Conservation (phyloP, 2,113 vertebrate species). For the Accipiter virgatus region DNA sequence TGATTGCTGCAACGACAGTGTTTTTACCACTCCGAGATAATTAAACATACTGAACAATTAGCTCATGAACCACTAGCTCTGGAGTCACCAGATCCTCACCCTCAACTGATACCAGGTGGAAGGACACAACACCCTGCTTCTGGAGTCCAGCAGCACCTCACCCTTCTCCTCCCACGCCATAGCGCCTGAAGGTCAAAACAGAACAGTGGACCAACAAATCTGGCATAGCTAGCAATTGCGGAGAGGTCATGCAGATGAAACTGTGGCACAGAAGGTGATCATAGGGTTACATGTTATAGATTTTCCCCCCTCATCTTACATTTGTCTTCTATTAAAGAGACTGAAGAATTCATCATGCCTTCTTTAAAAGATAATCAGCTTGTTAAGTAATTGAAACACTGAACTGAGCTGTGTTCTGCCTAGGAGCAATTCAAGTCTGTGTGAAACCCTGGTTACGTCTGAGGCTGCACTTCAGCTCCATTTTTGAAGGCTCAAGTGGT, state of each 20-base stretch:
- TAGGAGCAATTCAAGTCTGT: not conserved
- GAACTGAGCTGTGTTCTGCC: not conserved
- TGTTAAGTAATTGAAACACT: not conserved
- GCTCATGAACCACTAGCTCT: not conserved
- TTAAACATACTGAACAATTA: not conserved
- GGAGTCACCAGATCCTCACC: not conserved
- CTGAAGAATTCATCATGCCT: not conserved
- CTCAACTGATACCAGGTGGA: constrained; percentile 10
- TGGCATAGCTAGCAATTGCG: not conserved
- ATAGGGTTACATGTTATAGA: not conserved
- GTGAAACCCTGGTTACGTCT: not conserved
- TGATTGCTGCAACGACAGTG: not conserved
- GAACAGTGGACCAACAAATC: not conserved
- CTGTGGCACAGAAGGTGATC: not conserved
- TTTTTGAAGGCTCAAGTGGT: not conserved
- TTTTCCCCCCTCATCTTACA: not conserved
- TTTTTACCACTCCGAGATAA: not conserved
- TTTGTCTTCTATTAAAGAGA: not conserved
- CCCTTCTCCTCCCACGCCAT: constrained; percentile 26
- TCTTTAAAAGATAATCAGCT: not conserved
- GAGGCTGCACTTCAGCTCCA: not conserved
- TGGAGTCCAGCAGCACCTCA: not conserved
- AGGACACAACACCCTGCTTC: not conserved
- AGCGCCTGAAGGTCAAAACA: not conserved
- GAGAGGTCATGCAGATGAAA: not conserved